Evolutionary conservation across 2,888 invertebrate species (phyloP), one percentile per base, ranked within the genome.

Genomic region (Drepanosiphum platanoidis): DNA sequence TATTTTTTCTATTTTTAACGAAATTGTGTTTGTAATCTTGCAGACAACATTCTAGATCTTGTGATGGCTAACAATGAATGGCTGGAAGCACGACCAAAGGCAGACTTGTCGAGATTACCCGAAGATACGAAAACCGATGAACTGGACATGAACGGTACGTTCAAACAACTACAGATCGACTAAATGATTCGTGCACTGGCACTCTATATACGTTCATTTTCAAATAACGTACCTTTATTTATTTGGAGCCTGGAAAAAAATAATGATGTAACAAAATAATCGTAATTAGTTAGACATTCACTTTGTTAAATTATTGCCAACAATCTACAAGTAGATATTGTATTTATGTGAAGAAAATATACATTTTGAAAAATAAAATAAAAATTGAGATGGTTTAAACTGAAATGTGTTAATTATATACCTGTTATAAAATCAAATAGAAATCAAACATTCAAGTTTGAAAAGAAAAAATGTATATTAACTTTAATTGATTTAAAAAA

Each of bases 121-220:
- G 34, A 66, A 27, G 22, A 66, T 3, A 46, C 3, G 27, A 75
- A 75, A 34, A 15, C 36, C 30, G 75, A 75, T 13, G 52, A 75
- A 27, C 36, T 75, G 36, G 75, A 75, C n/a, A 84, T 75, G 52
- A 52, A 84, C 30, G 83, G 83, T 27, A 84, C 83, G n/a, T 84
- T 84, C 27, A 84, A 68, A 52, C 3, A 75, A 42, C 36, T 84
- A 13, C 52, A 74, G 32, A 75, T 84, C 34, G 83, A 84, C 42
- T 84, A 15, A 66, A 58, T 32, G 4, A 22, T 30, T 30, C 30
- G 61, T 61, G n/a, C n/a, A n/a, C n/a, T n/a, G n/a, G n/a, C n/a
- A n/a, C n/a, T n/a, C n/a, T n/a, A n/a, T n/a, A n/a, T n/a, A n/a
- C n/a, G n/a, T n/a, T n/a, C n/a, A n/a, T n/a, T n/a, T n/a, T n/a